Evolutionary conservation across 37 sponge, comb jelly and placozoan genomes (phyloP), one percentile per base, ranked within the genome.

Genomic region (Halichondria panicea): DNA sequence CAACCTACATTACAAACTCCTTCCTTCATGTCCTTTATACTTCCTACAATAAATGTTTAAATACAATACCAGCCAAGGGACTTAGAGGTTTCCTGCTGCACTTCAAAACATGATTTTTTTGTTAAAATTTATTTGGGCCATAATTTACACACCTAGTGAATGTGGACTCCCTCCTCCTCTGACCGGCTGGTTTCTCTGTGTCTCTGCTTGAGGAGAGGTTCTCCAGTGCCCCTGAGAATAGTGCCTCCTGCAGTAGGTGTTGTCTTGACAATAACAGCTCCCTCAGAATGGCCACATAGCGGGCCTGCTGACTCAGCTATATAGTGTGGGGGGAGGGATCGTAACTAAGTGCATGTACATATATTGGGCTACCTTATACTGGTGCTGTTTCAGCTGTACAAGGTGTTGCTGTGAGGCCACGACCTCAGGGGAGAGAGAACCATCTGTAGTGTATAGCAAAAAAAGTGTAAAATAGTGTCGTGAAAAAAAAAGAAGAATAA

Each of bases 341-440:
- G 46, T 30, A 34, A 34, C 3, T 27, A 19, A 55, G 68, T 50
- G 41, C 34, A 3, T 3, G 42, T 59, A 24, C 30, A 40, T 37
- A 56, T 58, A 33, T 2, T 40, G 19, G 12, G 33, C 24, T 42
- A 86, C 87, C 69, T 86, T 42, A 76, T 86, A 86, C 48, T 79
- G 81, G 7, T 86, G 71, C 54, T 69, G 70, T 33, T 71, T 68
- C 31, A 74, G 62, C 58, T 79, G 56, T 33, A 35, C 45, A 53
- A 80, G 36, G 48, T 86, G 66, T 25, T 50, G 13, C n/a, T 67
- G n/a, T 42, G 73, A 59, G 12, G 24, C 38, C 2, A 25, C 8
- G 11, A 74, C 61, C 33, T 73, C 74, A 7, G 74, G 78, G 27
- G 59, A 59, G 31, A 66, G 58, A 6, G 36, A 25, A 7, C 81